Base-by-base conservation (phyloP, 2,888 invertebrate species). In the Xylota sylvarum region DNA sequence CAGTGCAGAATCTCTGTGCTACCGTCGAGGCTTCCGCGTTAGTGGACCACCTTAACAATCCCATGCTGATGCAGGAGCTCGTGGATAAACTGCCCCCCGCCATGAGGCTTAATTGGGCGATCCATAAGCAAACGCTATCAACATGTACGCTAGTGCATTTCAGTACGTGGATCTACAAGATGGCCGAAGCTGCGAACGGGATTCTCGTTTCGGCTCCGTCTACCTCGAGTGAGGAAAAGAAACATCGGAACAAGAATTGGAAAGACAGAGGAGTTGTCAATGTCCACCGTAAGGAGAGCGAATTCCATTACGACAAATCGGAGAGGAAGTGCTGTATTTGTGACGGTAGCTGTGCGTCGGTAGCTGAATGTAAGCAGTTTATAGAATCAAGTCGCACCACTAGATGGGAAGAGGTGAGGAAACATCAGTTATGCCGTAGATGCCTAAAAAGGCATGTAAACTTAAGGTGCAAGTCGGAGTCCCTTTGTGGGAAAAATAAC, bases 81-180 rank as follows among this genome's bases (percentile, higher is more conserved):
- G 35, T 35, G 9, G 9, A 35, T 9, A 35, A 35, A 6, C 35
- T 35, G 5, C 6, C 35, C 2, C 35, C 6, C 6, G 9, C 7
- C 9, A 7, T 35, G 9, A 5, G 35, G 5, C 35, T 35, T 35
- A 35, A 35, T 6, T 35, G 35, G 5, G 35, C 35, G 5, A 35
- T 35, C 2, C 35, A 9, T 9, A 35, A 35, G 35, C 35, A 35
- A 35, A 7, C 35, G 35, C 35, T 35, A 35, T 9, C 35, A 37
- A 37, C 2, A 30, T 56, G 43, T 6, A 46, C n/a, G 14, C 32
- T 74, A 2, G 40, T 43, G n/a, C 19, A 52, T 6, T 83, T 88
- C 17, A 88, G 80, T 23, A 73, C 85, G 9, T 88, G 85, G 87
- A 35, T 88, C 5, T 83, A 74, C 52, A n/a, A 64, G 19, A 58